These are phyloP conservation scores for Erithacus rubecula DNA, from an alignment of 2,797 vertebrate species.

Conservation along the genomic window DNA sequence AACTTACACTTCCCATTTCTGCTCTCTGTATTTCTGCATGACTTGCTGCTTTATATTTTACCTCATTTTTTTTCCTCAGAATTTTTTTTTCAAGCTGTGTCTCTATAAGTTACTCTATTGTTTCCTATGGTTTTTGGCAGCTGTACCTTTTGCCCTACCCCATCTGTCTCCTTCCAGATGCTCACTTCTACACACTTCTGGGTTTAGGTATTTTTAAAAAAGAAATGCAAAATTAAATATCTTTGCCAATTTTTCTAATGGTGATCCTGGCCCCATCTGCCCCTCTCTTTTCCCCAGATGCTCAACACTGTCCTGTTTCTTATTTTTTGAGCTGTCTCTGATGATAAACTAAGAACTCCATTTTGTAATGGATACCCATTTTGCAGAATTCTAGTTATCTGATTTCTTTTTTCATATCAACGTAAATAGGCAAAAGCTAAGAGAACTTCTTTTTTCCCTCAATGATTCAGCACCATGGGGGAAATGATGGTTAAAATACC, in stretches of 20 bases:
- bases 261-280: slow-evolving; percentile 13
- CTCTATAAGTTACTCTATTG: background rate
- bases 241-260: slow-evolving; percentile 23
- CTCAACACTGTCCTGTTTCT: background rate
- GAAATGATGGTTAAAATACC: background rate
- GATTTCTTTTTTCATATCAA: background rate
- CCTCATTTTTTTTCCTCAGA: background rate
- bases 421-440: background rate
- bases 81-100: background rate
- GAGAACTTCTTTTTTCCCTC: background rate
- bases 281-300: background rate
- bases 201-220: slow-evolving; percentile 17
- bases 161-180: slow-evolving; percentile 45
- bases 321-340: background rate
- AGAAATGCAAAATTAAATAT: background rate
- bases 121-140: slow-evolving; percentile 33
- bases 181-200: slow-evolving; percentile 6
- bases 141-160: background rate
- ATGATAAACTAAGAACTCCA: background rate
- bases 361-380: background rate
- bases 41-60: background rate
- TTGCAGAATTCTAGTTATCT: background rate
- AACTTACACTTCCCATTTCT: background rate
- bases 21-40: background rate
- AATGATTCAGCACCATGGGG: background rate